Evolutionary conservation across 23 tunicate genomes (phyloP).

Genomic region (Trididemnum clinides): DNA sequence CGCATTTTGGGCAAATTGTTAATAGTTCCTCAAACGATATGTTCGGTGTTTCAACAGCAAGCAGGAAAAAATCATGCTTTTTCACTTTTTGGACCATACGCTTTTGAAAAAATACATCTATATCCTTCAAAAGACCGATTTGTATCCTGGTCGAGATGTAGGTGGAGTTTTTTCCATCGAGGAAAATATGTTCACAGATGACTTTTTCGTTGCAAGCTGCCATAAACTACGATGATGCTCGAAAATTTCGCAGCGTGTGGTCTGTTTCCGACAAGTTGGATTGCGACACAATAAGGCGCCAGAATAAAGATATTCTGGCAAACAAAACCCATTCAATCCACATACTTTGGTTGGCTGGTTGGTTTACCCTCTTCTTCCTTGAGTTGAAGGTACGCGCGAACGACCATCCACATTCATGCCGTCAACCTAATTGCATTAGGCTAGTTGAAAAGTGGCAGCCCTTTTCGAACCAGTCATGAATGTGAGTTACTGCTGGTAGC

Average conservation of each 20-base stretch:
- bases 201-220: background rate
- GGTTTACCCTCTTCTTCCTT: too few species aligned
- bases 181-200: background rate
- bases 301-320: background rate
- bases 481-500: too few species aligned
- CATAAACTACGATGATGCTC: background rate
- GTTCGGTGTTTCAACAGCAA: background rate
- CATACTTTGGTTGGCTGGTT: too few species aligned
- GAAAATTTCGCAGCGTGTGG: too few species aligned
- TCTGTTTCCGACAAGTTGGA: background rate
- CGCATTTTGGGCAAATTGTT: background rate
- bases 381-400: too few species aligned
- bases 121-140: background rate
- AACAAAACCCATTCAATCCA: too few species aligned
- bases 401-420: too few species aligned
- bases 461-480: too few species aligned
- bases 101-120: too few species aligned
- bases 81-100: too few species aligned
- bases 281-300: background rate
- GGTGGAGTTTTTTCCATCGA: background rate
- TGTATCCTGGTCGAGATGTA: background rate
- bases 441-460: too few species aligned
- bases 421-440: too few species aligned
- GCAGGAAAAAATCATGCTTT: background rate
- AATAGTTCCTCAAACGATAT: background rate